Base-by-base conservation (phyloP, 1,140 invertebrate genomes). In the Mylabris phalerata region DNA sequence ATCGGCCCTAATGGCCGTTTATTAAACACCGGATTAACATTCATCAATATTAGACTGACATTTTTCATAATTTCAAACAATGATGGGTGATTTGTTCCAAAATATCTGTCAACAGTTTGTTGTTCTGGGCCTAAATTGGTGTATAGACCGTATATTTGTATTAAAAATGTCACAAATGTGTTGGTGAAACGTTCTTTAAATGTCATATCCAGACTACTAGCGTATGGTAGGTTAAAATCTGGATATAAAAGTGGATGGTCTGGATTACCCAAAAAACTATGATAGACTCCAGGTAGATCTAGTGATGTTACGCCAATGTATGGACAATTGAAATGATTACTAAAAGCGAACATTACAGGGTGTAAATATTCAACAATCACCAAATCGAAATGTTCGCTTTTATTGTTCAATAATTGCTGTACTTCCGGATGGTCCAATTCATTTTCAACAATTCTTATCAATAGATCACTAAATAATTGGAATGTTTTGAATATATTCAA, bases 341-440 rank as follows among this genome's bases (percentile, higher is more conserved):
- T 59, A 10, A 73, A 58, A 9, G 70, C 67, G 9, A 68, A 64
- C 48, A 65, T 61, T n/a, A 59, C 55, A 2, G 67, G 59, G 7
- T 57, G 46, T 4, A 71, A 59, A 52, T 57, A 61, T 61, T 74
- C 74, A 4, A 67, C 56, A 9, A 75, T 55, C 3, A 73, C 60
- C 9, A 75, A 59, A 66, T 75, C 72, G 55, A 74, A 75, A 13
- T 68, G 60, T 62, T 71, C 57, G 27, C 42, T 68, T 59, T 64
- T 60, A 48, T 72, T 61, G 5, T 68, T 57, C 11, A 73, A 64
- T 1, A 73, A 27, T 41, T 63, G 58, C 60, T 71, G 61, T 3
- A 75, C 65, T 58, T 63, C 39, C 4, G 66, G 63, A 49, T 69
- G 40, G 59, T 72, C 39, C 7, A 67, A 44, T 43, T 61, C 44